Evolutionary conservation across 2,797 vertebrate genomes (phyloP).

Genomic region (Merluccius polli): DNA sequence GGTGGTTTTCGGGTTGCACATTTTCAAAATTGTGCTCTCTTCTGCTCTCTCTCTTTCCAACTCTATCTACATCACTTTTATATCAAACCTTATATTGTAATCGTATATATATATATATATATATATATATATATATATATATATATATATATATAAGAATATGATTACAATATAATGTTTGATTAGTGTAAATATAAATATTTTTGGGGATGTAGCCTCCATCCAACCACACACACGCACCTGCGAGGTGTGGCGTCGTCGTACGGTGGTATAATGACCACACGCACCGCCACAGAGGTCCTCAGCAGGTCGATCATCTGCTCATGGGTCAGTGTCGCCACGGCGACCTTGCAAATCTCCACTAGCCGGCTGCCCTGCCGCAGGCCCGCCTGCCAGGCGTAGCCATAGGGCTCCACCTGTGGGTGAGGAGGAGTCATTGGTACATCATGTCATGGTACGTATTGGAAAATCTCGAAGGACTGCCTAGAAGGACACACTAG

Average conservation of each 20-base stretch:
- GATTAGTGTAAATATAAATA: too few species aligned
- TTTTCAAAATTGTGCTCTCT: too few species aligned
- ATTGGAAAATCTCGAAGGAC: background rate
- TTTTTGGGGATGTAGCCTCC: too few species aligned
- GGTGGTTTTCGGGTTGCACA: too few species aligned
- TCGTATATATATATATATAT: too few species aligned
- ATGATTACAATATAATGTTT: too few species aligned
- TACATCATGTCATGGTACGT: background rate
- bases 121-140: too few species aligned
- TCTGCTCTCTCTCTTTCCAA: too few species aligned
- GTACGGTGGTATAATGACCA: constrained; percentile 93
- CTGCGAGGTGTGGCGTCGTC: constrained; percentile 96
- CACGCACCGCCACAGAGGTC: constrained; percentile 92
- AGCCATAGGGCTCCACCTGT: constrained; percentile 92
- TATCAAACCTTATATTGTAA: too few species aligned
- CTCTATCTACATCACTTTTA: too few species aligned
- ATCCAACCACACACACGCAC: constrained; percentile 58
- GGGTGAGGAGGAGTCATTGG: background rate
- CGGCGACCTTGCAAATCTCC: constrained; percentile 97
- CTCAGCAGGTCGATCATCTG: constrained; percentile 98
- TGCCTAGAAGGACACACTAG: too few species aligned
- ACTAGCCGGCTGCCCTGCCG: constrained; percentile 95
- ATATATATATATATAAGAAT: too few species aligned
- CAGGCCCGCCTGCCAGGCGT: constrained; percentile 96
- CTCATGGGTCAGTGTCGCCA: constrained; percentile 94